These are phyloP conservation scores for Trachymyrmex septentrionalis DNA, from an alignment of 1,140 invertebrate genomes.

Conservation along the genomic window DNA sequence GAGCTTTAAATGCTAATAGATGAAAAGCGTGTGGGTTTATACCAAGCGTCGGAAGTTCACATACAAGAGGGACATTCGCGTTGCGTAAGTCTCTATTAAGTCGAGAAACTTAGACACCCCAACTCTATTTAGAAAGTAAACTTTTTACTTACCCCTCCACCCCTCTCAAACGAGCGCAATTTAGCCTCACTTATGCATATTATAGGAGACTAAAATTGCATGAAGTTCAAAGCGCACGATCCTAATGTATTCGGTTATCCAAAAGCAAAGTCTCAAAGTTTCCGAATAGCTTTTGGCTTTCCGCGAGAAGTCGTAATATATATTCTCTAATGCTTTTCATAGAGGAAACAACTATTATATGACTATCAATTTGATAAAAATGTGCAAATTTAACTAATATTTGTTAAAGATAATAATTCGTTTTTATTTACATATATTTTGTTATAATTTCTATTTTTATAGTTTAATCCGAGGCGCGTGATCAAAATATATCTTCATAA, in stretches of 20 bases:
- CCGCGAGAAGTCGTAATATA: constrained; percentile 4
- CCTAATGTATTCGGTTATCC: constrained; percentile 50
- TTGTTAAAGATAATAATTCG: neutral
- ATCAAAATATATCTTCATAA: neutral
- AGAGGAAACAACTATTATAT: neutral
- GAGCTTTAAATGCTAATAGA: constrained; percentile 60
- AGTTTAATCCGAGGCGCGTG: neutral
- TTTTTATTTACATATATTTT: neutral
- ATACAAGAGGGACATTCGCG: constrained; percentile 34
- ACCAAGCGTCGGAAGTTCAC: constrained; percentile 32
- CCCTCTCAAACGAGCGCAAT: constrained; percentile 26
- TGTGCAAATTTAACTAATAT: neutral
- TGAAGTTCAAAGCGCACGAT: constrained; percentile 43
- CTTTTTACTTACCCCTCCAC: constrained; percentile 65
- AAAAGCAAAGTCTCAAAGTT: constrained; percentile 45
- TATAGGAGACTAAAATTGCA: constrained; percentile 48
- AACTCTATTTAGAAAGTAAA: constrained; percentile 39
- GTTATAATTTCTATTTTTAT: constrained; percentile 15
- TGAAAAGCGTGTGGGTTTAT: constrained; percentile 42
- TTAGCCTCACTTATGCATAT: constrained; percentile 57
- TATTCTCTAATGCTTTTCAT: neutral
- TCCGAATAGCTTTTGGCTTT: constrained; percentile 35
- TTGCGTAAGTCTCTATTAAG: constrained; percentile 52
- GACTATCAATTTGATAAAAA: neutral
- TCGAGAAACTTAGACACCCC: constrained; percentile 53